Conservation (phyloP, 2,113 vertebrate genomes). For the Ptilorrhoa leucosticta region DNA sequence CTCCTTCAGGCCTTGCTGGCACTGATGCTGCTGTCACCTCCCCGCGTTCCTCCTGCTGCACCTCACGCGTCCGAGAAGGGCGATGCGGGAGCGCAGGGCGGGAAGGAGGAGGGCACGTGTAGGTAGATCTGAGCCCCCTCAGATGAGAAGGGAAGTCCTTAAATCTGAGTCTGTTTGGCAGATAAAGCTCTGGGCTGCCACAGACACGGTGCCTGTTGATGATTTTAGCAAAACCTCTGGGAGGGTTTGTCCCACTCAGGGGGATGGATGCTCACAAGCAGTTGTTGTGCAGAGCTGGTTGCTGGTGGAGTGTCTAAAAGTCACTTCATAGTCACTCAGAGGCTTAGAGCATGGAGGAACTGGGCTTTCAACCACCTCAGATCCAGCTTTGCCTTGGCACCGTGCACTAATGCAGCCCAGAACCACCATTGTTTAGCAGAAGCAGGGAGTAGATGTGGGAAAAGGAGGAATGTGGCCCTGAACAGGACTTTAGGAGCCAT, state of each 20-base stretch:
- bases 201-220: fast-evolving
- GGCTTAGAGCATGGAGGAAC: neutral
- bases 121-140: neutral
- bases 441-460: neutral
- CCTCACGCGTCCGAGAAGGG: fast-evolving
- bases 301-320: neutral
- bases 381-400: neutral
- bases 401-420: fast-evolving
- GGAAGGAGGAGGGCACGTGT: fast-evolving
- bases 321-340: fast-evolving
- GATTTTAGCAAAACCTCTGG: neutral
- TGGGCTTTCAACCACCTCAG: neutral
- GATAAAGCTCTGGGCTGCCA: neutral
- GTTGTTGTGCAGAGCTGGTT: neutral
- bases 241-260: neutral
- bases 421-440: neutral
- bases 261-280: neutral
- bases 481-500: neutral
- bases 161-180: neutral
- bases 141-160: neutral
- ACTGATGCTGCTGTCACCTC: neutral
- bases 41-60: neutral
- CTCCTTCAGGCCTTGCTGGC: neutral
- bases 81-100: fast-evolving
- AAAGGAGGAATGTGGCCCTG: neutral